A percentile compares a stretch with the other conserved stretches of the same genome.
Evolutionary conservation across 2,888 invertebrate genomes (phyloP).

Genomic region (Allophyes oxyacanthae): DNA sequence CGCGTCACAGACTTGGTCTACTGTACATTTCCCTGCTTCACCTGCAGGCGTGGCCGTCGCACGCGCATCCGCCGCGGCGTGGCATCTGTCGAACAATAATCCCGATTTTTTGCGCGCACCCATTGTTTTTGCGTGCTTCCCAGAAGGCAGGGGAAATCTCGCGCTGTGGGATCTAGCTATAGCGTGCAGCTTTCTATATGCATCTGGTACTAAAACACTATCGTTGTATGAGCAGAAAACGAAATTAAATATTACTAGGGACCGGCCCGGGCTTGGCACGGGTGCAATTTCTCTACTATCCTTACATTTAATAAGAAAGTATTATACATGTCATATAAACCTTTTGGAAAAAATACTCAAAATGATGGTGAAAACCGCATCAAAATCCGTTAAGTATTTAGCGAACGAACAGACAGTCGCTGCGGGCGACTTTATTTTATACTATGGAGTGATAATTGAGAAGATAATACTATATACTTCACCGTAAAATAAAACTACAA

Average conservation of each 20-base stretch:
- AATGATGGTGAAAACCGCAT: no score
- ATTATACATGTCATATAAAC: no score
- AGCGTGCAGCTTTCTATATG: constrained; percentile 54
- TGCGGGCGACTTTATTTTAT: no score
- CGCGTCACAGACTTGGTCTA: constrained; percentile 18
- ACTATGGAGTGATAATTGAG: no score
- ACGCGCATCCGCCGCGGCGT: constrained; percentile 59
- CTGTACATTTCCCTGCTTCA: constrained; percentile 11
- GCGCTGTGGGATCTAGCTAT: constrained; percentile 49
- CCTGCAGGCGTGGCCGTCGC: constrained; percentile 52
- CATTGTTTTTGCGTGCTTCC: constrained; percentile 56
- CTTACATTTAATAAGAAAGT: no score
- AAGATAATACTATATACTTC: no score
- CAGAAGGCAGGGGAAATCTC: constrained; percentile 57
- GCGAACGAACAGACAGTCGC: no score
- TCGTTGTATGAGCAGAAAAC: constrained; percentile 29
- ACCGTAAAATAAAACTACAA: no score
- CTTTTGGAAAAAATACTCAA: no score
- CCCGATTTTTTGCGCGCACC: constrained; percentile 54
- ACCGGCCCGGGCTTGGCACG: no score
- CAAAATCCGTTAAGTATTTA: no score
- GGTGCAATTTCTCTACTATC: no score
- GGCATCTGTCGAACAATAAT: constrained; percentile 64
- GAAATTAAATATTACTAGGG: constrained; percentile 14
- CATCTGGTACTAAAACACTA: constrained; percentile 31